Conservation (phyloP, 2,797 vertebrate genomes). For the Urophycis tenuis region DNA sequence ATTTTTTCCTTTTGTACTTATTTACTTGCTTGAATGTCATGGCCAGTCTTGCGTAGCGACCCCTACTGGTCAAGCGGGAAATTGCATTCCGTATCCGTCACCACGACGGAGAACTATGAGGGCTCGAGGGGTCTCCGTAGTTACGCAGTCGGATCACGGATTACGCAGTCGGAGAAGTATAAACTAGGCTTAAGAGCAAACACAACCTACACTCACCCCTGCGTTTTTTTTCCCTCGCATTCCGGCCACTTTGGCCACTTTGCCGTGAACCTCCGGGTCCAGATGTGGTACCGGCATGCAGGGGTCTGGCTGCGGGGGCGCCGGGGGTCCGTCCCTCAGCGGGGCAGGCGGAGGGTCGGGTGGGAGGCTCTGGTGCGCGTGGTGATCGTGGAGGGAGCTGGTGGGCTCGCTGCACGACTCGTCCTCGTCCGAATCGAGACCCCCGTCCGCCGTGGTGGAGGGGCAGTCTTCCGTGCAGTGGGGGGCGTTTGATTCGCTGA, state of each 20-base stretch:
- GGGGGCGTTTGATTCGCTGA: constrained; percentile 81
- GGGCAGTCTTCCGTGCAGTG: constrained; percentile 77
- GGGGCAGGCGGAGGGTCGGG: constrained; percentile 75
- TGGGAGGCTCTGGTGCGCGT: constrained; percentile 48
- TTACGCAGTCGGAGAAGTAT: no score
- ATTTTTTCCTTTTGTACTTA: no score
- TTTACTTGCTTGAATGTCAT: no score
- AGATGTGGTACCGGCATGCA: constrained; percentile 86
- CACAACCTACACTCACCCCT: constrained; percentile 50
- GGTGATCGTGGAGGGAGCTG: constrained; percentile 47
- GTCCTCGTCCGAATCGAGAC: constrained; percentile 84
- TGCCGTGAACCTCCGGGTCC: constrained; percentile 60
- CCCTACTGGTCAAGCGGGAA: no score
- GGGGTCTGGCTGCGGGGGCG: constrained; percentile 76
- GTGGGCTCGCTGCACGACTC: constrained; percentile 59
- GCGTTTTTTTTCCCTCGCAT: constrained; percentile 56
- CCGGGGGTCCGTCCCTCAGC: constrained; percentile 78
- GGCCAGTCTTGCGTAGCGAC: no score
- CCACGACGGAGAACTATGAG: no score
- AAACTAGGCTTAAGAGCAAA: no score
- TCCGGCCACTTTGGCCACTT: constrained; percentile 45
- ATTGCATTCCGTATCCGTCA: no score
- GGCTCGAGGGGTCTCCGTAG: no score
- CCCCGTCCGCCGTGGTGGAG: constrained; percentile 76
- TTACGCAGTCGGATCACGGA: no score